Conservation (phyloP, 2,113 vertebrate genomes). For the Upupa epops region DNA sequence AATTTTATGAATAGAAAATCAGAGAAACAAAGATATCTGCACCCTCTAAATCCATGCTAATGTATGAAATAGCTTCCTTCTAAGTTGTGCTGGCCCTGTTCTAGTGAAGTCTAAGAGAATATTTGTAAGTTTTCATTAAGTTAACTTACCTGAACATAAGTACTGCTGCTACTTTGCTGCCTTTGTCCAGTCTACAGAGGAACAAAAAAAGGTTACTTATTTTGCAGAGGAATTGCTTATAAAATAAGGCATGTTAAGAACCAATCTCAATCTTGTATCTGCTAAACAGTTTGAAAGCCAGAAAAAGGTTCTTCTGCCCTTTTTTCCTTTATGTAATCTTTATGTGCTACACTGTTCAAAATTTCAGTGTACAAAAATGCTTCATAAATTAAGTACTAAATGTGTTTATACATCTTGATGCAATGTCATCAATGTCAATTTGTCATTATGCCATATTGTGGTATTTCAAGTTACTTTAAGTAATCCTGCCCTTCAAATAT, state of each 20-base stretch:
- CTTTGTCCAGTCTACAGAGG: slow-evolving; percentile 3
- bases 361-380: background rate
- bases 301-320: background rate
- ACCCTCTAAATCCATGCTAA: background rate
- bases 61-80: background rate
- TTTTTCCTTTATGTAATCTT: background rate
- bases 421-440: background rate
- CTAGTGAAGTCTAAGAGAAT: background rate
- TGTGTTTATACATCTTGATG: background rate
- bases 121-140: background rate
- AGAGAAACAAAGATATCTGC: background rate
- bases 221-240: background rate
- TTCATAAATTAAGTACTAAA: background rate
- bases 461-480: background rate
- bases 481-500: background rate
- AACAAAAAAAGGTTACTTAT: background rate
- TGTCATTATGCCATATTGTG: background rate
- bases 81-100: background rate
- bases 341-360: background rate
- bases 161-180: slow-evolving; percentile 17
- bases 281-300: background rate
- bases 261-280: background rate
- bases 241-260: background rate
- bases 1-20: background rate
- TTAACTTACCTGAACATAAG: background rate